Conservation (phyloP, 1,140 invertebrate genomes). For the Eueides isabella region DNA sequence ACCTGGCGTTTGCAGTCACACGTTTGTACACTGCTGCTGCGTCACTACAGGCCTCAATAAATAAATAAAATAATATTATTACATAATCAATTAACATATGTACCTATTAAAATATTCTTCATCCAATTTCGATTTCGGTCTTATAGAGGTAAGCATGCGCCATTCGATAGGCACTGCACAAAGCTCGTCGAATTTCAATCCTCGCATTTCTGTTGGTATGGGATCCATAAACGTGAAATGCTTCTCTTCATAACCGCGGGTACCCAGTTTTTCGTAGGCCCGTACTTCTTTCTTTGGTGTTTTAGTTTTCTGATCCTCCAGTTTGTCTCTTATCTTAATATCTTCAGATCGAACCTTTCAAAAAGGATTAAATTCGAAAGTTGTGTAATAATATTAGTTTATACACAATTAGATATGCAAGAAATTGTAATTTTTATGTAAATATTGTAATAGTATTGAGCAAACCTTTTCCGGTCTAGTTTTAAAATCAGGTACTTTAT, state of each 20-base stretch:
- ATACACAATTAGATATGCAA: background rate
- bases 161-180: conserved; percentile 94
- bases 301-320: conserved; percentile 85
- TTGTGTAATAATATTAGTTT: background rate
- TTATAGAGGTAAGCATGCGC: conserved; percentile 93
- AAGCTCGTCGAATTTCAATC: conserved; percentile 89
- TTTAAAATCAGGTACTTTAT: conserved; percentile 94
- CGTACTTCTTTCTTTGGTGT: conserved; percentile 86
- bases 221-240: conserved; percentile 90
- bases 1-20: too few relatives aligned
- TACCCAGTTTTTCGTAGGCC: conserved; percentile 79
- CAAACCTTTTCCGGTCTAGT: conserved; percentile 92
- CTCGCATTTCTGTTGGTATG: conserved; percentile 91
- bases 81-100: conserved; percentile 19
- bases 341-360: conserved; percentile 84
- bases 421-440: background rate
- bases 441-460: background rate
- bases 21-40: too few relatives aligned
- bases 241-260: conserved; percentile 81
- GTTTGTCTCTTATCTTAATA: conserved; percentile 85
- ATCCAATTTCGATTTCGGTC: conserved; percentile 91
- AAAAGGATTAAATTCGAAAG: conserved; percentile 10
- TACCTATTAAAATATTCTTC: conserved; percentile 94
- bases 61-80: background rate
- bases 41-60: too few relatives aligned